phyloP scores from a whole-genome alignment of 2,888 invertebrate species.

The Eurytoma adleriae region DNA sequence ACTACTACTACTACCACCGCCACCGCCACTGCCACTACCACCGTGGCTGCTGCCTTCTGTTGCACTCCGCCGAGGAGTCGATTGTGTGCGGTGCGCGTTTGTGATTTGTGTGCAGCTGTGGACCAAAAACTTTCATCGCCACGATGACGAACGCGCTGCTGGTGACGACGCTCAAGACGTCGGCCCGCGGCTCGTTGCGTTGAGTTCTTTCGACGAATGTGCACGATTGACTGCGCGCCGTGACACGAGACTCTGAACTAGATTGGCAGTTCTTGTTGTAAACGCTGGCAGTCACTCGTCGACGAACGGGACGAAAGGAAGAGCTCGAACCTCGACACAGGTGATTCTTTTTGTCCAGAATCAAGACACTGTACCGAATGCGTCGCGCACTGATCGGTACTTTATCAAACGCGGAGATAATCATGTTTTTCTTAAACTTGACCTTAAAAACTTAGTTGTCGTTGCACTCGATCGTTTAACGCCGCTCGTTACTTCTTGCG shows the following conservation, averaged over 20 bases:
- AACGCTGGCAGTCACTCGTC: conserved; percentile 29
- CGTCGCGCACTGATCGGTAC: conserved; percentile 12
- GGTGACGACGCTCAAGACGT: no score
- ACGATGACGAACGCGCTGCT: no score
- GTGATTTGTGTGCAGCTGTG: background rate
- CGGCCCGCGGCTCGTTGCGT: no score
- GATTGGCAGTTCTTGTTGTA: background rate
- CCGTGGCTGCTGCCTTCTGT: background rate
- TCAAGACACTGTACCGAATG: background rate
- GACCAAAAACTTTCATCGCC: no score
- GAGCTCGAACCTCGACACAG: conserved; percentile 26
- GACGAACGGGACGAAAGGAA: background rate
- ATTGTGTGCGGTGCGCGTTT: conserved; percentile 29
- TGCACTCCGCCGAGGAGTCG: conserved; percentile 34
- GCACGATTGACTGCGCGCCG: background rate
- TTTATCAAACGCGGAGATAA: background rate
- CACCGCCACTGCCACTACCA: background rate
- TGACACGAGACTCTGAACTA: background rate
- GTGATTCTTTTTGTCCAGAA: conserved; percentile 27
- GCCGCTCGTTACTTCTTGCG: conserved; percentile 1
- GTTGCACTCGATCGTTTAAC: background rate
- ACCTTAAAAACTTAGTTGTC: background rate
- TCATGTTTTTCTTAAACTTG: background rate
- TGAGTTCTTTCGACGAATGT: conserved; percentile 14
- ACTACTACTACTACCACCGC: conserved; percentile 5